phyloP scores from a whole-genome alignment of 2,113 vertebrate genomes.

The Taxidea taxus region DNA sequence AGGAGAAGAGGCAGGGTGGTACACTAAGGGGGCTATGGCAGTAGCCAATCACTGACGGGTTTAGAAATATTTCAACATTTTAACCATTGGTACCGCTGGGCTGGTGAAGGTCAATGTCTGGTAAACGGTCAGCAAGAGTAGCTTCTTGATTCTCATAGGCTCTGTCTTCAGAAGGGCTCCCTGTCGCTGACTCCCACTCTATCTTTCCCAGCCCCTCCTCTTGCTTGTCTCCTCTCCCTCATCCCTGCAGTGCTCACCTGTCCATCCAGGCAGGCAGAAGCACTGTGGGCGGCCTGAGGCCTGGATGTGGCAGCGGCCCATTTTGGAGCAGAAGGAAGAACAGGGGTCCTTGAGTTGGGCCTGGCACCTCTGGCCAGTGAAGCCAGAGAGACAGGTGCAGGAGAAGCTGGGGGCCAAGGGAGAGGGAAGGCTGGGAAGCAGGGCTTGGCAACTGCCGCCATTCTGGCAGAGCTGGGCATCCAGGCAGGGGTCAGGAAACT shows the following conservation, averaged over 20 bases:
- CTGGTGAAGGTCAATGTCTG: background rate
- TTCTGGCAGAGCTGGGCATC: conserved; percentile 69
- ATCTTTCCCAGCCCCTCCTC: background rate
- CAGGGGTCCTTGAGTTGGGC: conserved; percentile 56
- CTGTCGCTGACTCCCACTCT: too few relatives aligned
- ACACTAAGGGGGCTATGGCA: background rate
- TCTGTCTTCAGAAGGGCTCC: background rate
- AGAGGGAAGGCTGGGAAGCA: background rate
- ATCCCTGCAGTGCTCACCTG: conserved; percentile 51
- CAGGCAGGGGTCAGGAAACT: conserved; percentile 74
- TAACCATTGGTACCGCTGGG: background rate
- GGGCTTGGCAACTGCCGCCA: conserved; percentile 70
- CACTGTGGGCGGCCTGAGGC: conserved; percentile 65
- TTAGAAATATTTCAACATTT: background rate
- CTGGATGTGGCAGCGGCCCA: conserved; percentile 67
- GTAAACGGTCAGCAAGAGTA: background rate
- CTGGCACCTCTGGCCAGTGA: conserved; percentile 70
- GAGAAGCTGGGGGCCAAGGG: background rate
- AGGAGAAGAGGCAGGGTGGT: background rate
- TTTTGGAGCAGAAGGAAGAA: conserved; percentile 70
- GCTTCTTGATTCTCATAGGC: background rate
- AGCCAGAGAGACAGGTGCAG: conserved; percentile 71
- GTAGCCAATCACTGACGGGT: background rate
- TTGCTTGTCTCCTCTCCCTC: background rate
- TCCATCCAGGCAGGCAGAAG: conserved; percentile 78